These are phyloP conservation scores for Cyprinella venusta DNA, from an alignment of 2,797 vertebrate genomes.

Conservation along the genomic window DNA sequence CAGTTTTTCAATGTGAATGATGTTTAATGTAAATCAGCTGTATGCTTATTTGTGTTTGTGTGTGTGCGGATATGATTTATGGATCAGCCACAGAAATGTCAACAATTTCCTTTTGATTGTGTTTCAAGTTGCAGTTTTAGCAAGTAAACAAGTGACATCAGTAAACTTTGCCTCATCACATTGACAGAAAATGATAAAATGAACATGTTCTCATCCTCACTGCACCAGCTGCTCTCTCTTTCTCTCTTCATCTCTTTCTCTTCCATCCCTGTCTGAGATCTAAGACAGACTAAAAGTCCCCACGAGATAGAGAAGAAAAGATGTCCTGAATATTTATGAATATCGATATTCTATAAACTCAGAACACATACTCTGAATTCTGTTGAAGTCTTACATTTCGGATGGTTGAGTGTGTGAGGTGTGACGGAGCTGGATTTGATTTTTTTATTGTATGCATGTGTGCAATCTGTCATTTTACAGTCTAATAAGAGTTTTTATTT, in stretches of 20 bases:
- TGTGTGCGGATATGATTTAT: neutral
- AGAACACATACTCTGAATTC: slow-evolving; percentile 7
- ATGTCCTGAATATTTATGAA: slow-evolving; percentile 46
- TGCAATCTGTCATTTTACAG: neutral
- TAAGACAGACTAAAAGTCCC: slow-evolving; percentile 32
- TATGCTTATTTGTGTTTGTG: too few relatives aligned
- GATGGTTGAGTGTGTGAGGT: neutral
- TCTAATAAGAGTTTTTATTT: too few relatives aligned
- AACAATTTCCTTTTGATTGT: slow-evolving; percentile 12
- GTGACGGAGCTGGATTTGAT: neutral
- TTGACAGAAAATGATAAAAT: slow-evolving; percentile 29
- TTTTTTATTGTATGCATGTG: neutral
- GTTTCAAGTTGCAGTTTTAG: neutral
- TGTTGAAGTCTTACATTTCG: neutral
- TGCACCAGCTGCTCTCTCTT: neutral
- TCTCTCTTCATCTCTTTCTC: slow-evolving; percentile 2
- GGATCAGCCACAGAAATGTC: neutral
- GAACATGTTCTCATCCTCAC: slow-evolving; percentile 10
- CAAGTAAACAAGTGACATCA: slow-evolving; percentile 21
- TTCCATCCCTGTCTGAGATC: slow-evolving; percentile 11
- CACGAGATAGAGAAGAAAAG: neutral
- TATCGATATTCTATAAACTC: slow-evolving; percentile 20
- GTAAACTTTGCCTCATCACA: slow-evolving; percentile 1
- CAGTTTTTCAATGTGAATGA: neutral
- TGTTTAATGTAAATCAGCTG: neutral